Evolutionary conservation across 2,113 vertebrate genomes (phyloP).

Genomic region (Mesocricetus auratus): DNA sequence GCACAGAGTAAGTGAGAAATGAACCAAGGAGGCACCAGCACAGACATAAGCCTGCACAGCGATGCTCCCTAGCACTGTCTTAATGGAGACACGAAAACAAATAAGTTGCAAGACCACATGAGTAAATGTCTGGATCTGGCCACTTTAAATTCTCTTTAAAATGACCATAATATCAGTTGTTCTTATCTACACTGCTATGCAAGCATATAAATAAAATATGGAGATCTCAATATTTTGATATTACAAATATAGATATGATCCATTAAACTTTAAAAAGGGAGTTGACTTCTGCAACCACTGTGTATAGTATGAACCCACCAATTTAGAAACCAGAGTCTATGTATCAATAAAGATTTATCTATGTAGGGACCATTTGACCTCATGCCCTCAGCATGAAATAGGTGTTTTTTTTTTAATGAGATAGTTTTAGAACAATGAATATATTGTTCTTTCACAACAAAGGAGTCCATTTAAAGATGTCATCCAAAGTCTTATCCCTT

Average conservation of each 20-base stretch:
- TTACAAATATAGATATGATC: neutral
- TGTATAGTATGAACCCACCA: neutral
- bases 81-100: neutral
- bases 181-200: neutral
- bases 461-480: neutral
- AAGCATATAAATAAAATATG: neutral
- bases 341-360: neutral
- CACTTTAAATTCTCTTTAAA: conserved; percentile 3
- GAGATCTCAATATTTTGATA: neutral
- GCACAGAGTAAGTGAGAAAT: neutral
- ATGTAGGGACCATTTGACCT: neutral
- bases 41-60: neutral
- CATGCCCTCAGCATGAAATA: neutral
- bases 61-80: neutral
- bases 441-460: neutral
- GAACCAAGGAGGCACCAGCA: neutral
- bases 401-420: neutral
- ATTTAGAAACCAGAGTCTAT: neutral
- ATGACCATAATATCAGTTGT: neutral
- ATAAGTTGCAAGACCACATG: neutral
- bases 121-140: neutral
- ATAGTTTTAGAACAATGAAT: neutral
- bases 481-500: neutral
- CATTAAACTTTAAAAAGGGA: neutral
- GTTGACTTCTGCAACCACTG: neutral